Evolutionary conservation across 2,888 invertebrate species (phyloP).

Genomic region (Tenodera sinensis): DNA sequence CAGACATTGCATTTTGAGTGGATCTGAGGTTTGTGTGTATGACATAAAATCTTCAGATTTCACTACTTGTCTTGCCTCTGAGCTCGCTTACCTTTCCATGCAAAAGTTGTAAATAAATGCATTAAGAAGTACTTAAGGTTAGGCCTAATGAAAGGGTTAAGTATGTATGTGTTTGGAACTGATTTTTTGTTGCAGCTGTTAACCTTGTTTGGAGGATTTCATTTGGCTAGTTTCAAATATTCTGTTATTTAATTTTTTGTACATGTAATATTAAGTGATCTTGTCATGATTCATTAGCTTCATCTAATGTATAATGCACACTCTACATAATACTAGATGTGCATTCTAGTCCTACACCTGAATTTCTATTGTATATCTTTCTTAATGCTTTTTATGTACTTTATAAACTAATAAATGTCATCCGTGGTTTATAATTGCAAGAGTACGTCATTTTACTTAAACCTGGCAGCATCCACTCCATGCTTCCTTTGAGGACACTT

Average conservation of each 20-base stretch:
- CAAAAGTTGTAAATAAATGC: background rate
- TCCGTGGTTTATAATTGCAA: background rate
- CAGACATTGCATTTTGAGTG: background rate
- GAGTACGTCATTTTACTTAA: background rate
- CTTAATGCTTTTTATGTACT: conserved; percentile 8
- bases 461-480: background rate
- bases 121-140: background rate
- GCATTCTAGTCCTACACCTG: background rate
- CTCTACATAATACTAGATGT: background rate
- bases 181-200: background rate
- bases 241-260: background rate
- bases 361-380: background rate
- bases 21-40: background rate
- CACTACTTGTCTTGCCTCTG: background rate
- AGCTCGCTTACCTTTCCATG: background rate
- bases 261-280: background rate
- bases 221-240: background rate
- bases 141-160: background rate
- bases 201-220: background rate
- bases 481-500: too few relatives aligned
- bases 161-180: background rate
- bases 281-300: background rate
- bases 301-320: background rate
- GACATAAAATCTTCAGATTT: background rate
- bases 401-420: conserved; percentile 3